Base-by-base conservation (phyloP, 2,888 invertebrate genomes). In the Polylopha cassiicola region DNA sequence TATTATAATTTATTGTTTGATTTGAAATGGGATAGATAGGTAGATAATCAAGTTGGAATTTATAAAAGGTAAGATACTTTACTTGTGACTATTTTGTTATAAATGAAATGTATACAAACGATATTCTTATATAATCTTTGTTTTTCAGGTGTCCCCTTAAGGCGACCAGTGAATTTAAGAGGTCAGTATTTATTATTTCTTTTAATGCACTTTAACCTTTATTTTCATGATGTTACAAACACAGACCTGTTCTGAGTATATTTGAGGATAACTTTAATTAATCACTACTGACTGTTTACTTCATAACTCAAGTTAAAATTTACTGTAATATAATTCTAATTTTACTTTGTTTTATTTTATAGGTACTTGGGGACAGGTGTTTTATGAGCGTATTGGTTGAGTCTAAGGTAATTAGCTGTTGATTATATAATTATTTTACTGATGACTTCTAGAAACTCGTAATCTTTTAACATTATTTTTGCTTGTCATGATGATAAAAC, bases 1-100 rank as follows among this genome's bases (percentile, higher is more conserved):
- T 82, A 82, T 81, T 82, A 65, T 77, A 81, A 62, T 61, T 49
- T 59, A 65, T 66, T 64, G 65, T 75, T 76, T 69, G 53, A 62
- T 65, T 68, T 67, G 51, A 29, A 23, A 18, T 23, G 23, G 10
- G 6, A 26, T 32, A 22, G 28, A 26, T 28, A 33, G 36, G 47
- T 27, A 8, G 10, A 5, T 8, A 7, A n/a, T n/a, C n/a, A n/a
- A n/a, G n/a, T 23, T 5, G 31, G 11, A 8, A 46, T 33, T 44
- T 21, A 2, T 2, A 2, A 31, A 18, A 47, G 71, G 72, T 71
- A 55, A 70, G 74, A 61, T 46, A 1, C 8, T 18, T 13, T 43
- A 24, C 13, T 26, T n/a, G n/a, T n/a, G n/a, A n/a, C n/a, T 32
- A 16, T 8, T 14, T 28, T 20, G 29, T 22, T 0, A 13, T 13